Percentiles rank a stretch among this genome's conserved stretches.
phyloP scores from a whole-genome alignment of 2,113 vertebrate genomes.

The Saguinus imperator region DNA sequence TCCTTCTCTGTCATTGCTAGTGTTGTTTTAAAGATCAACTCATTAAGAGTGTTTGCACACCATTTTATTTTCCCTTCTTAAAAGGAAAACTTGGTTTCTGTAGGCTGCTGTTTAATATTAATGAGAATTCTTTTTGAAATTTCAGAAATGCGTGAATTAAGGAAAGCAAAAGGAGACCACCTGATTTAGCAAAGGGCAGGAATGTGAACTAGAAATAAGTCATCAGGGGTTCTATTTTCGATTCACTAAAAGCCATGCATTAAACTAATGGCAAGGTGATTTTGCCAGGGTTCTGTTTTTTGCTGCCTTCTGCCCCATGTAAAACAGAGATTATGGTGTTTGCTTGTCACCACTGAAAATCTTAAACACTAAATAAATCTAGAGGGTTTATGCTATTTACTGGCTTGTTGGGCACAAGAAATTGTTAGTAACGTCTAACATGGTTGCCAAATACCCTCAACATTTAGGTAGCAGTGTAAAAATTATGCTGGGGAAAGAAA shows the following conservation, averaged over 20 bases:
- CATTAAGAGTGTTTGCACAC: not conserved
- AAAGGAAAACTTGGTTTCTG: not conserved
- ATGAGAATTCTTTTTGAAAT: slow-evolving; percentile 45
- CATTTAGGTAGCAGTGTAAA: not conserved
- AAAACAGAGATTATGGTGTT: not conserved
- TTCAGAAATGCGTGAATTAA: slow-evolving; percentile 46
- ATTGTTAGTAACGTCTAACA: not conserved
- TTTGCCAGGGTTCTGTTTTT: not conserved
- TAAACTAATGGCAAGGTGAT: not conserved
- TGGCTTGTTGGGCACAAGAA: not conserved
- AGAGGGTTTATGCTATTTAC: not conserved
- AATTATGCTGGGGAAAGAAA: not conserved
- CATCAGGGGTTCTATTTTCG: slow-evolving; percentile 50
- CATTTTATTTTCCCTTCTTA: not conserved
- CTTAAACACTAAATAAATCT: not conserved
- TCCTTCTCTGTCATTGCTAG: not conserved
- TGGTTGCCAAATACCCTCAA: not conserved
- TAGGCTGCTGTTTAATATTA: not conserved
- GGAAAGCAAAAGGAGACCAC: slow-evolving; percentile 10
- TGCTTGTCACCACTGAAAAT: not conserved
- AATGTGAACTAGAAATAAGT: slow-evolving; percentile 21
- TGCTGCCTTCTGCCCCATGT: not conserved
- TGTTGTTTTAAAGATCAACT: not conserved
- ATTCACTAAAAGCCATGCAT: slow-evolving; percentile 43
- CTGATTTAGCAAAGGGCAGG: slow-evolving; percentile 32